A percentile compares a stretch with the other conserved stretches of the same genome.
phyloP scores from a whole-genome alignment of 2,113 vertebrate species.

The Meleagris gallopavo region DNA sequence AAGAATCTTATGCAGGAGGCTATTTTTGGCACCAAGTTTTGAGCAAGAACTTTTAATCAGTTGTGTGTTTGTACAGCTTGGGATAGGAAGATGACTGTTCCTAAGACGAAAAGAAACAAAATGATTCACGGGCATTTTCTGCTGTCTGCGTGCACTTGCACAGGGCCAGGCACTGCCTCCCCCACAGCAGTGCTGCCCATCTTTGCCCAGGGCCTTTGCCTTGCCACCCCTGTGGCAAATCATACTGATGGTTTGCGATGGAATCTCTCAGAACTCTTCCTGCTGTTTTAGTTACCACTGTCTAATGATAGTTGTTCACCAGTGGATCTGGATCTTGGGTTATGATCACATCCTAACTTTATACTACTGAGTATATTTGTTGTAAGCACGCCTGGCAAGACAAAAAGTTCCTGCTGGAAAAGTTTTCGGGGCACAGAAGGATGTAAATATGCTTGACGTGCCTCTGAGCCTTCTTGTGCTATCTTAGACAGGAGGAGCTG shows the following conservation, averaged over 20 bases:
- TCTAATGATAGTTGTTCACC: background rate
- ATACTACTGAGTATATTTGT: background rate
- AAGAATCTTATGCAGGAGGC: background rate
- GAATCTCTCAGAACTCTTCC: background rate
- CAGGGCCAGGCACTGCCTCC: fast-evolving
- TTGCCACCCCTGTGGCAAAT: fast-evolving
- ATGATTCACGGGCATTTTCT: background rate
- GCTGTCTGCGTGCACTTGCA: fast-evolving
- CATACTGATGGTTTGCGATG: fast-evolving
- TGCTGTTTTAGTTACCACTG: background rate
- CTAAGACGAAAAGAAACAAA: background rate
- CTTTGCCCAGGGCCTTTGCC: background rate
- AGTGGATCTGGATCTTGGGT: background rate
- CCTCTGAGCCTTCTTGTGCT: background rate
- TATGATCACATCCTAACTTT: background rate
- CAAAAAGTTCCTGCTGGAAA: background rate
- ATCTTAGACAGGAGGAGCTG: background rate
- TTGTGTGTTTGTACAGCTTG: background rate
- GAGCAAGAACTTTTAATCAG: background rate
- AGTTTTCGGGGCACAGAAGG: background rate
- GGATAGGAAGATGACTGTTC: background rate
- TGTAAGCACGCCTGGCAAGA: background rate
- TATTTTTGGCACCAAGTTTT: background rate
- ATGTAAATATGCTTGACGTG: fast-evolving
- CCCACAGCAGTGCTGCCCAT: background rate